These are phyloP conservation scores for Eulacestoma nigropectus DNA, from an alignment of 2,113 vertebrate species.

Conservation along the genomic window DNA sequence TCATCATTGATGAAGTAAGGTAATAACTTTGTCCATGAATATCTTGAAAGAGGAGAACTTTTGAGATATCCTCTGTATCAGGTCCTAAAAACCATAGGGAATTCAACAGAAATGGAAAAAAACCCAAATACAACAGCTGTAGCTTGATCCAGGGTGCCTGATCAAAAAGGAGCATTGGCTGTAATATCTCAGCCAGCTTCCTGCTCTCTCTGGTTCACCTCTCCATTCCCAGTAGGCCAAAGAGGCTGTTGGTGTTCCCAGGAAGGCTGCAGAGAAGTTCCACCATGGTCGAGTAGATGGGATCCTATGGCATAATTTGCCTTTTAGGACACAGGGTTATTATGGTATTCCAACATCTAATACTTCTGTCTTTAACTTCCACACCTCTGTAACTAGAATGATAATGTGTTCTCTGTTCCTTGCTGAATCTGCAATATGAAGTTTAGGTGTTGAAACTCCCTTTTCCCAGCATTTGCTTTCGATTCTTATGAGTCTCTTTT, in stretches of 20 bases:
- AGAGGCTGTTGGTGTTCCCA: background rate
- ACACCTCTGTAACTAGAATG: background rate
- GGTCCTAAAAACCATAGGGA: background rate
- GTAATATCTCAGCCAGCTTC: background rate
- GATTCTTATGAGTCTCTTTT: background rate
- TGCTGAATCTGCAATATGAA: background rate
- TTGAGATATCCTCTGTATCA: background rate
- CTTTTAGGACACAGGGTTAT: background rate
- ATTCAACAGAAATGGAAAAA: background rate
- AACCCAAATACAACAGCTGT: background rate
- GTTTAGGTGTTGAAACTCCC: background rate
- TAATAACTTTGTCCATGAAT: background rate
- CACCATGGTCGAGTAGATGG: rapidly evolving
- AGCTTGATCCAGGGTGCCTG: background rate
- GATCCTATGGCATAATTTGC: background rate
- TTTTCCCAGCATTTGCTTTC: background rate
- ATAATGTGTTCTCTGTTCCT: background rate
- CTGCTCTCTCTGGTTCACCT: background rate
- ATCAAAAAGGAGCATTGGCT: background rate
- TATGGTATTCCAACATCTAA: background rate
- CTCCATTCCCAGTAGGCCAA: background rate
- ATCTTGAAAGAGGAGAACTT: background rate
- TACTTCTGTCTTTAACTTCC: background rate
- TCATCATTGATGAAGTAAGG: background rate
- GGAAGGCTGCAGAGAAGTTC: background rate